A percentile compares a stretch with the other conserved stretches of the same genome.
These are phyloP conservation scores for Stictonetta naevosa DNA, from an alignment of 2,113 vertebrate species.

Conservation along the genomic window DNA sequence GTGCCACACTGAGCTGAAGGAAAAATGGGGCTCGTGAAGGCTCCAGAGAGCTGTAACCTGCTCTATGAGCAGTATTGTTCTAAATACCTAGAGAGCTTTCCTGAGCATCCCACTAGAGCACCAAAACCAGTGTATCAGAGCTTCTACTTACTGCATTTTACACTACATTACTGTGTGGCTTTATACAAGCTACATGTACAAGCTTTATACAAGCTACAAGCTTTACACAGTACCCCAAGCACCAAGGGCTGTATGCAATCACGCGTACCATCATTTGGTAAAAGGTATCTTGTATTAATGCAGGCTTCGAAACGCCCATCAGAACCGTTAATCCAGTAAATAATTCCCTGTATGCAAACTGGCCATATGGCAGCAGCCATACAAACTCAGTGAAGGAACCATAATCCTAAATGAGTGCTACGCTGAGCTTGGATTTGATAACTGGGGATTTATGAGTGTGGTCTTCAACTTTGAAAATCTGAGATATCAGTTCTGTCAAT, in stretches of 20 bases:
- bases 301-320: conserved; percentile 25
- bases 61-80: rapidly evolving
- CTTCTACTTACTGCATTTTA: background rate
- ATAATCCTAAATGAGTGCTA: no score
- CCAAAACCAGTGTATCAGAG: background rate
- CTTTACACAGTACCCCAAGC: background rate
- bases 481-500: background rate
- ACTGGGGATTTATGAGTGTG: background rate
- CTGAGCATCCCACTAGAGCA: background rate
- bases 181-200: no score
- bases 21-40: background rate
- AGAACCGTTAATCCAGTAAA: conserved; percentile 25
- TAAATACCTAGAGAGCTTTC: background rate
- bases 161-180: no score
- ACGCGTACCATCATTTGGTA: background rate
- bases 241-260: background rate
- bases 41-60: background rate
- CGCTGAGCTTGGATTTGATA: background rate
- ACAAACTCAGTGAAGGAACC: background rate
- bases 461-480: background rate
- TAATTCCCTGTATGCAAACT: conserved; percentile 11
- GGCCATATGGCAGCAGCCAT: background rate
- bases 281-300: background rate
- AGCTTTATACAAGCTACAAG: no score
- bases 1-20: background rate